phyloP scores from a whole-genome alignment of 2,113 vertebrate species.

The Butorides virescens region DNA sequence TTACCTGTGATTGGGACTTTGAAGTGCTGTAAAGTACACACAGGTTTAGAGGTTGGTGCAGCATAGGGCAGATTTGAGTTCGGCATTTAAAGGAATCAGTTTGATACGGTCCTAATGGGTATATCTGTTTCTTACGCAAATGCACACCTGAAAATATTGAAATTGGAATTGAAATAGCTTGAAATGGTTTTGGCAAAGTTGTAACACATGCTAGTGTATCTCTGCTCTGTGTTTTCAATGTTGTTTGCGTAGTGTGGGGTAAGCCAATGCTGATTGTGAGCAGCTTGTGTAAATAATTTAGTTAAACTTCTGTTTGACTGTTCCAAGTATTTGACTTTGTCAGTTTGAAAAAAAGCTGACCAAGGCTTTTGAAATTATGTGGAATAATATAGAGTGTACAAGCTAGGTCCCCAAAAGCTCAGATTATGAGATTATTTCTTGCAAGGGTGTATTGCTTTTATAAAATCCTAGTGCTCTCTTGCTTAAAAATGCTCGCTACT shows the following conservation, averaged over 20 bases:
- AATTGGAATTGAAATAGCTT: not conserved
- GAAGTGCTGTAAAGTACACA: rapidly evolving
- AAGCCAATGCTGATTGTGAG: not conserved
- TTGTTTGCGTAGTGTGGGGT: not conserved
- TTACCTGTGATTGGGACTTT: rapidly evolving
- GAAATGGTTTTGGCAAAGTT: not conserved
- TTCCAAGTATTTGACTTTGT: not conserved
- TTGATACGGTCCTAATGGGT: rapidly evolving
- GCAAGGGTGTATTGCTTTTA: not conserved
- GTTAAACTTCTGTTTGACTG: not conserved
- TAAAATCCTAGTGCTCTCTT: not conserved
- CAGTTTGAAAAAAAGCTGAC: not conserved
- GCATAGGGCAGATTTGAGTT: not conserved
- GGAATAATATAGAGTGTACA: not conserved
- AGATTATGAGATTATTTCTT: not conserved
- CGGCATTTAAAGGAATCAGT: not conserved
- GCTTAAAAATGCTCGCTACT: not conserved
- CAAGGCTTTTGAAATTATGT: not conserved
- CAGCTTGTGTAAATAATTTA: not conserved
- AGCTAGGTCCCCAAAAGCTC: not conserved
- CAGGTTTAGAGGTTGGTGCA: not conserved
- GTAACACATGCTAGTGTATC: rapidly evolving
- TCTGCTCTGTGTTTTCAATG: not conserved
- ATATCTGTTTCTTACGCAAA: not conserved
- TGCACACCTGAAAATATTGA: not conserved